A percentile compares a stretch with the other conserved stretches of the same genome.
phyloP scores from a whole-genome alignment of 2,113 vertebrate species.

The Takifugu flavidus region DNA sequence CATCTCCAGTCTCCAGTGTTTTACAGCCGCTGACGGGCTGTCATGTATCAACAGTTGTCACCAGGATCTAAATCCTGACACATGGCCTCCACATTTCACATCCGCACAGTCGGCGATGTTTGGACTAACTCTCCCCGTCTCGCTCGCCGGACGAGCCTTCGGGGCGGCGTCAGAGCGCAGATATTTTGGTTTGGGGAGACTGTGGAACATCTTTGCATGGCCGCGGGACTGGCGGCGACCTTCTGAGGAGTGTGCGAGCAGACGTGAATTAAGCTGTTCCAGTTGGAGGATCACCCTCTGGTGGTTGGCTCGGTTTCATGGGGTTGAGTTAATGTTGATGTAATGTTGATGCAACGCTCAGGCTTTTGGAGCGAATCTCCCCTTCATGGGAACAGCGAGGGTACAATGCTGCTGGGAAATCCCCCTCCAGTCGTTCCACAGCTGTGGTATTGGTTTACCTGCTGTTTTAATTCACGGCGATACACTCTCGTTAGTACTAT shows the following conservation, averaged over 20 bases:
- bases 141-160: slow-evolving; percentile 15
- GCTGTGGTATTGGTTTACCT: background rate
- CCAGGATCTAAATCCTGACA: slow-evolving; percentile 57
- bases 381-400: slow-evolving; percentile 11
- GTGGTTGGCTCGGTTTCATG: slow-evolving; percentile 41
- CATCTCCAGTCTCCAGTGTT: slow-evolving; percentile 32
- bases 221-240: slow-evolving; percentile 48
- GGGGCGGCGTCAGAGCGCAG: slow-evolving; percentile 8
- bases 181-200: slow-evolving; percentile 22
- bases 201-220: slow-evolving; percentile 53
- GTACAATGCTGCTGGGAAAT: slow-evolving; percentile 7
- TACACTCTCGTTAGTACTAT: background rate
- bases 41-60: slow-evolving; percentile 60
- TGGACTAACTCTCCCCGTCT: slow-evolving; percentile 12
- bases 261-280: slow-evolving; percentile 43
- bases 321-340: slow-evolving; percentile 59
- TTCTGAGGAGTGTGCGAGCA: slow-evolving; percentile 41
- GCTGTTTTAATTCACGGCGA: background rate
- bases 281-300: slow-evolving; percentile 52
- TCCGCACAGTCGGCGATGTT: slow-evolving; percentile 36
- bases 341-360: slow-evolving; percentile 49
- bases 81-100: slow-evolving; percentile 67
- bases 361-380: slow-evolving; percentile 14
- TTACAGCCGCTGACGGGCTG: slow-evolving; percentile 44
- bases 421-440: background rate